Evolutionary conservation across 2,888 invertebrate species (phyloP).

Genomic region (Aproaerema taeniolella): DNA sequence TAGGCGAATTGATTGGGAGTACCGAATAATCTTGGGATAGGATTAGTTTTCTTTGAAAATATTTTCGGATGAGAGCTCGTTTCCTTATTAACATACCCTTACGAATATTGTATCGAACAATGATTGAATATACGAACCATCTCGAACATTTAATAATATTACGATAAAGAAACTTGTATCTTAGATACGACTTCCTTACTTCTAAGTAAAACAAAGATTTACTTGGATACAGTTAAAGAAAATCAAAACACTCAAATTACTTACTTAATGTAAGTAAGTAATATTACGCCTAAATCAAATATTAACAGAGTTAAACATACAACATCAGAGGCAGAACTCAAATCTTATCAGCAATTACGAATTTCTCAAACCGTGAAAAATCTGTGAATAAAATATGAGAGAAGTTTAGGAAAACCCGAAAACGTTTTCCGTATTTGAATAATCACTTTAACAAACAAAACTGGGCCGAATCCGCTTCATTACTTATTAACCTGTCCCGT

Average conservation of each 20-base stretch:
- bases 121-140: constrained; percentile 40
- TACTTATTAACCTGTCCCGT: constrained; percentile 70
- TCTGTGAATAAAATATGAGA: constrained; percentile 74
- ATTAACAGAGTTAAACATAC: constrained; percentile 18
- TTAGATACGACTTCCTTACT: not conserved
- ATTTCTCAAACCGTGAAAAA: constrained; percentile 65
- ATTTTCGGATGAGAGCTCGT: constrained; percentile 32
- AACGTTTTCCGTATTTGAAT: constrained; percentile 76
- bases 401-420: constrained; percentile 69
- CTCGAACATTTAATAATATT: not conserved
- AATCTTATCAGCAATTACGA: constrained; percentile 60
- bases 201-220: not conserved
- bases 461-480: constrained; percentile 66
- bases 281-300: constrained; percentile 14
- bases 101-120: constrained; percentile 29
- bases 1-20: constrained; percentile 64
- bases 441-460: constrained; percentile 76
- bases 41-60: constrained; percentile 59
- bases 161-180: not conserved
- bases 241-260: constrained; percentile 9
- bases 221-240: not conserved
- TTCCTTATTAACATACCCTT: constrained; percentile 52
- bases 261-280: constrained; percentile 10
- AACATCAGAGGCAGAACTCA: constrained; percentile 28
- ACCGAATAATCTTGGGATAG: constrained; percentile 59